A percentile compares a stretch with the other conserved stretches of the same genome.
These are phyloP conservation scores for Phengaris arion DNA, from an alignment of 2,888 invertebrate genomes.

Conservation along the genomic window DNA sequence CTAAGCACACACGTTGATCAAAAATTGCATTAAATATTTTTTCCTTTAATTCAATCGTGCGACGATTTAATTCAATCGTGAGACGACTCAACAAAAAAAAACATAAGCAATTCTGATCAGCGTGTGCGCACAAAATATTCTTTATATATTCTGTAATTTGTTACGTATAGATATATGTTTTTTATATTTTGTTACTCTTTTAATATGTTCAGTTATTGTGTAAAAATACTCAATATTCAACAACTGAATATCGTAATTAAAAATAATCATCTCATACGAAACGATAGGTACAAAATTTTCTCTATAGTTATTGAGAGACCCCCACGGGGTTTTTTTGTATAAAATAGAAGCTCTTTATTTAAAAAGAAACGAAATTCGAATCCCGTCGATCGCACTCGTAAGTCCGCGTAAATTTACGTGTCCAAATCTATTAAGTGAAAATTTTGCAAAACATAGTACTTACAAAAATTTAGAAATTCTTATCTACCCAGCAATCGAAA, in stretches of 20 bases:
- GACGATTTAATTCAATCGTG: too few relatives aligned
- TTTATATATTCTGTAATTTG: conserved; percentile 48
- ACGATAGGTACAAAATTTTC: conserved; percentile 66
- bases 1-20: conserved; percentile 51
- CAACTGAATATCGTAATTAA: conserved; percentile 69
- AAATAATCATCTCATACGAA: conserved; percentile 75
- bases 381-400: conserved; percentile 33
- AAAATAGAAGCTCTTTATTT: conserved; percentile 68
- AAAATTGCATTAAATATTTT: conserved; percentile 40
- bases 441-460: conserved; percentile 80
- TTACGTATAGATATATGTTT: conserved; percentile 55
- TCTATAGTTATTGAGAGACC: conserved; percentile 53
- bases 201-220: conserved; percentile 74
- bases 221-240: conserved; percentile 77
- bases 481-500: conserved; percentile 70
- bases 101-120: conserved; percentile 48
- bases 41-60: conserved; percentile 32
- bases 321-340: conserved; percentile 60
- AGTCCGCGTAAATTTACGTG: conserved; percentile 62
- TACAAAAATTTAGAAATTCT: conserved; percentile 78
- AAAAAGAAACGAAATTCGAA: conserved; percentile 39
- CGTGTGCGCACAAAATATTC: conserved; percentile 60
- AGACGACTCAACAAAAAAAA: conserved; percentile 34
- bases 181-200: conserved; percentile 66
- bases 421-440: conserved; percentile 77